Evolutionary conservation across 2,888 invertebrate species (phyloP), one percentile per base, ranked within the genome.

Genomic region (Scaptomyza cyrtandrae): DNA sequence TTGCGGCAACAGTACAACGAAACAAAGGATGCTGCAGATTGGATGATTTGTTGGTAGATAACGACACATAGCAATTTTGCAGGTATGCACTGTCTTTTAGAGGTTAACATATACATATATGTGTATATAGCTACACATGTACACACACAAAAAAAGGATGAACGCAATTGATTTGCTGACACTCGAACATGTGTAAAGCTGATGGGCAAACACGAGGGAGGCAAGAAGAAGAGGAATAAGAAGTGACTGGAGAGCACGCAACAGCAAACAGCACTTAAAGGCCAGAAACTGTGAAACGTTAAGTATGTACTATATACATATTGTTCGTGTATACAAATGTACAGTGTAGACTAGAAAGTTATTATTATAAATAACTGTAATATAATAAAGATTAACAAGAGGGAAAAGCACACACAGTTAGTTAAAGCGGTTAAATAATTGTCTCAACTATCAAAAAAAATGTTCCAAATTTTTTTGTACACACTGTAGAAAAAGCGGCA

Each of bases 91-190:
- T 41, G 41, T 54, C n/a, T n/a, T 11, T 39, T 44, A 1, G 14
- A 29, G 41, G 59, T 60, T 35, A 54, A 57, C 43, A 27, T 6
- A 7, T n/a, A 39, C 27, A 46, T 19, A 19, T 41, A 50, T 2
- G 39, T n/a, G 29, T 13, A 13, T 27, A 44, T 31, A 50, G 54
- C 14, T 27, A 57, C 24, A 35, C 24, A 29, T 45, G 59, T 27
- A 39, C 19, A 39, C 29, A 9, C 4, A 14, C 14, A 39, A 10
- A 41, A 14, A 50, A n/a, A 31, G 43, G 14, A 56, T 54, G 52
- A 39, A 61, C 49, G 46, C 65, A 70, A 79, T 82, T 79, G 82
- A 82, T 70, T 65, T 72, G 55, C 60, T 48, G 72, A 50, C 70
- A 68, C 53, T 56, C 31, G 61, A 48, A 76, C 70, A 72, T 55